Evolutionary conservation across 2,797 vertebrate species (phyloP), one percentile per base, ranked within the genome.

Genomic region (Microcaecilia unicolor): DNA sequence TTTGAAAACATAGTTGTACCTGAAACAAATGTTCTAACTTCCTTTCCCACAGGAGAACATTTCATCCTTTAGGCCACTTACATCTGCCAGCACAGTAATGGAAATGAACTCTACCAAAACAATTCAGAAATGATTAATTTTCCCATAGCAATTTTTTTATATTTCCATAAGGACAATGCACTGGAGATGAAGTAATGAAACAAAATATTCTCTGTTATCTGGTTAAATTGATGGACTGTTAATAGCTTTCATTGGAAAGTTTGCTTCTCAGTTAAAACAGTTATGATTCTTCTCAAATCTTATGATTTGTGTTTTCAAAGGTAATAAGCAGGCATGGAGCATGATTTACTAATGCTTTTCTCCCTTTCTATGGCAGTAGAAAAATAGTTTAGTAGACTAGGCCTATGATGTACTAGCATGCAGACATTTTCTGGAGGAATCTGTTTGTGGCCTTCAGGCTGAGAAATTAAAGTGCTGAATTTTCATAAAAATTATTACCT

Each of bases 81-180:
- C 24, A 53, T 40, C 27, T 51, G 25, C 18, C 9, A 34, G 5
- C 10, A 3, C 43, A 5, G 18, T 34, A 8, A 42, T 12, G 18
- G 48, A 52, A 58, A 38, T 23, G 1, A 37, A 41, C 7, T 34
- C 4, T 32, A 40, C n/a, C 61, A 15, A 29, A 39, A 0, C 2
- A 23, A 41, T 12, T 22, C 29, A 10, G 39, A 38, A 53, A 44
- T 22, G 1, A 46, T 25, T 39, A 25, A 26, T 55, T 49, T 55
- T 37, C 22, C 17, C 27, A 37, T 15, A 22, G 13, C 3, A 41
- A 39, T 40, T 41, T 12, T 17, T 2, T 21, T 36, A 21, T 23
- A 8, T 39, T 49, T 22, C 5, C 11, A 25, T 32, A 33, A 45
- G n/a, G 12, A 39, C 23, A 10, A 6, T 20, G 10, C 37, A n/a